Evolutionary conservation across 2,113 vertebrate species (phyloP), one percentile per base, ranked within the genome.

Genomic region (Anguilla japonica): DNA sequence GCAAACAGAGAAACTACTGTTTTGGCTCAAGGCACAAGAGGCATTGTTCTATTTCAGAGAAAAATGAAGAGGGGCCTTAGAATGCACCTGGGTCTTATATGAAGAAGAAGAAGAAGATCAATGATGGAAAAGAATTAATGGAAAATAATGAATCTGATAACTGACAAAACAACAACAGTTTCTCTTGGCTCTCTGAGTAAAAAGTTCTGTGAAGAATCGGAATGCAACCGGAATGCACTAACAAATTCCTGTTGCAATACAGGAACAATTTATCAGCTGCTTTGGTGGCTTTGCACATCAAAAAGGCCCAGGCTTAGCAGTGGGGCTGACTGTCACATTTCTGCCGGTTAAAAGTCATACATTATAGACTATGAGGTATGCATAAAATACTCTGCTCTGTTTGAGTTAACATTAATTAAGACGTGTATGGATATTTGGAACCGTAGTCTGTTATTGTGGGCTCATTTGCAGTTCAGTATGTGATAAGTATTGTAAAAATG

Each of bases 81-180:
- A 13, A 16, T 80, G 20, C 79, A 80, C 79, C 34, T 79, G 75
- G 75, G 75, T 79, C 75, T 79, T 79, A 79, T 39, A 67, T 67
- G 8, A 22, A 26, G 50, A 20, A 75, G 26, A 71, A 8, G 7
- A n/a, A 34, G 20, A 75, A n/a, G 8, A n/a, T 5, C 63, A 71
- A 22, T 22, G 16, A 71, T 3, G 4, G 6, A 71, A 22, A 80
- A 40, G 40, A 34, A 39, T 80, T 13, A 81, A 81, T 81, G 79
- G 20, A 50, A 85, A 85, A 79, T 85, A 53, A 85, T 78, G 50
- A 78, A 79, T 50, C 9, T 26, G 29, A 50, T 79, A 56, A 78
- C 41, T 20, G 67, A 34, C 63, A 6, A 53, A 29, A 34, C 41
- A 75, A 63, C 9, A 79, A 79, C 63, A 53, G 67, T 50, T 40